These are phyloP conservation scores for Musca domestica DNA, from an alignment of 1,140 invertebrate species.

Conservation along the genomic window DNA sequence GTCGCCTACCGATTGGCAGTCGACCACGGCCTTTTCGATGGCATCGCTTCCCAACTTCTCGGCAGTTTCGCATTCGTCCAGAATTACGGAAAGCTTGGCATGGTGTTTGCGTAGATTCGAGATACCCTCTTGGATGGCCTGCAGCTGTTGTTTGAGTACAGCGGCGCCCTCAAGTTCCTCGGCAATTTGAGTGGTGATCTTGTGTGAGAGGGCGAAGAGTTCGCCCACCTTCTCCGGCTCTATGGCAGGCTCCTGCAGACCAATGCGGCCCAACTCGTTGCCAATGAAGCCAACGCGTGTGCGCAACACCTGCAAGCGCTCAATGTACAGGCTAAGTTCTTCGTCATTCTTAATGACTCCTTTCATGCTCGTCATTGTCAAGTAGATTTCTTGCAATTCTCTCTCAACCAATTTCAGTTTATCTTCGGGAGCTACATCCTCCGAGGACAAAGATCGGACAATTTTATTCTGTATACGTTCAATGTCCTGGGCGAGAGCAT, in stretches of 20 bases:
- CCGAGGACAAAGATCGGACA: conserved; percentile 66
- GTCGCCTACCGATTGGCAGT: conserved; percentile 65
- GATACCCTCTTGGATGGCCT: conserved; percentile 67
- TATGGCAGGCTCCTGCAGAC: conserved; percentile 63
- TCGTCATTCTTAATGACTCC: conserved; percentile 78
- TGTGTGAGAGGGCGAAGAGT: conserved; percentile 65
- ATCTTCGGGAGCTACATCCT: conserved; percentile 68
- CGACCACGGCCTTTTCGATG: conserved; percentile 66
- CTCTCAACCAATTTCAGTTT: conserved; percentile 71
- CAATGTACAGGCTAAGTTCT: conserved; percentile 75
- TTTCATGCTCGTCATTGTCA: conserved; percentile 66
- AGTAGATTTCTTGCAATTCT: conserved; percentile 68
- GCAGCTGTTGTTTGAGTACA: conserved; percentile 68
- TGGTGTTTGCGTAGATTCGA: conserved; percentile 65
- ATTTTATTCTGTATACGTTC: conserved; percentile 65
- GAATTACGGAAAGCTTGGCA: conserved; percentile 59
- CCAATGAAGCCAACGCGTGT: conserved; percentile 72
- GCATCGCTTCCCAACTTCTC: conserved; percentile 70
- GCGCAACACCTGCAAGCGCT: conserved; percentile 72
- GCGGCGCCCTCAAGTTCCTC: conserved; percentile 74
- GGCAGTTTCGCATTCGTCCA: conserved; percentile 69
- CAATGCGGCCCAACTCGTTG: conserved; percentile 73
- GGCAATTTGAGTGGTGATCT: conserved; percentile 66
- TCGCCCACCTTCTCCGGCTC: conserved; percentile 74
- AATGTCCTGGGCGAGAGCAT: conserved; percentile 63